Evolutionary conservation across 1,140 invertebrate genomes (phyloP), one percentile per base, ranked within the genome.

Genomic region (Archegozetes longisetosus): DNA sequence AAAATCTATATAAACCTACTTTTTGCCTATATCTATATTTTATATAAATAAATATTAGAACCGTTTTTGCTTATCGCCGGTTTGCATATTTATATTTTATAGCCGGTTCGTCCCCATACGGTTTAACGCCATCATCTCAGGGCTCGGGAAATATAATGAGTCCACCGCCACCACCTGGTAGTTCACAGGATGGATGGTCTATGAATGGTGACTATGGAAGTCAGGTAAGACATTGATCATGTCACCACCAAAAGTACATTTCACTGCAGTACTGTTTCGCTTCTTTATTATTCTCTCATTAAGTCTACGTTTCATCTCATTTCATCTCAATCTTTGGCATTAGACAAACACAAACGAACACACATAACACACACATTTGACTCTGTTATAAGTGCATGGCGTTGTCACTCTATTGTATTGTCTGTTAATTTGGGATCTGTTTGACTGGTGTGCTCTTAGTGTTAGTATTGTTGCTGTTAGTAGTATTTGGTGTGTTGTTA

Each of bases 71-170:
- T n/a, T n/a, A n/a, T n/a, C n/a, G n/a, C n/a, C n/a, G n/a, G n/a
- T n/a, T n/a, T n/a, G n/a, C n/a, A n/a, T n/a, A n/a, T n/a, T n/a
- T n/a, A n/a, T n/a, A 9, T 46, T 56, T 56, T 63, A 29, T 74
- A 77, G 75, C 80, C 78, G 85, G 84, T 70, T 86, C 87, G 62
- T 91, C 88, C 62, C 88, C 88, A 56, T 93, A 92, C 77, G 88
- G 83, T 67, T 84, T 89, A 83, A 85, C 84, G 64, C 79, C 81
- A 63, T 82, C 83, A 60, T 82, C 84, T 59, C 84, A 85, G 68
- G 86, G 86, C 64, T 87, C 87, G 55, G 90, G 86, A 66, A 86
- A 86, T 49, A 87, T 92, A 84, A 88, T 92, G 85, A 89, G 86
- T 60, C 87, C 88, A 64, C 87, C 87, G 56, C 87, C 87, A 63